Conservation (phyloP, 1,140 invertebrate genomes). For the Drosophila nasuta region DNA sequence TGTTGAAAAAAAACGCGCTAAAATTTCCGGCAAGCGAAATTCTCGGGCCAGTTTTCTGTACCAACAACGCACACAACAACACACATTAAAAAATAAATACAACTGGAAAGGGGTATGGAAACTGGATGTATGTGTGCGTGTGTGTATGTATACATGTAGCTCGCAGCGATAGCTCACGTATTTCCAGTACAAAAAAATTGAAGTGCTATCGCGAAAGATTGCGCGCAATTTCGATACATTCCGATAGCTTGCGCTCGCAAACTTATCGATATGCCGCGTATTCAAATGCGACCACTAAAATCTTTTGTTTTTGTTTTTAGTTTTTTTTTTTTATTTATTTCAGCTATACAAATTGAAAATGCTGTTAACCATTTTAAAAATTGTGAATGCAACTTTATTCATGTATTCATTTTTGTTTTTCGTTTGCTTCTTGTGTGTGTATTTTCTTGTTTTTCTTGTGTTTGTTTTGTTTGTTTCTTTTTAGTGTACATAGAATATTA, state of each 20-base stretch:
- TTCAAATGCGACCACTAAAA: conserved; percentile 3
- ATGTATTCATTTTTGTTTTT: conserved; percentile 72
- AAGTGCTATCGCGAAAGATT: conserved; percentile 31
- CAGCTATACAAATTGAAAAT: neutral
- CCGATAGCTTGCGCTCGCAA: conserved; percentile 2
- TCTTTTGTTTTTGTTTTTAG: neutral
- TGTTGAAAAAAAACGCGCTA: conserved; percentile 50
- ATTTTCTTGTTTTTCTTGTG: conserved; percentile 48
- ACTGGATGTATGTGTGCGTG: conserved; percentile 38
- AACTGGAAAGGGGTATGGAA: conserved; percentile 45
- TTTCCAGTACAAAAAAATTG: neutral
- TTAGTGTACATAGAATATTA: conserved; percentile 73
- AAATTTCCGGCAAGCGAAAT: conserved; percentile 48
- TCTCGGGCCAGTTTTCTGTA: conserved; percentile 48
- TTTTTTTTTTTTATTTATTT: no score
- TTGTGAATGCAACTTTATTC: conserved; percentile 84
- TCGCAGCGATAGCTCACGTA: conserved; percentile 20
- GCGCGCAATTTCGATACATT: conserved; percentile 49
- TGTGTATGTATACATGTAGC: conserved; percentile 33
- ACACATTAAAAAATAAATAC: conserved; percentile 60
- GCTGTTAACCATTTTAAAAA: conserved; percentile 55
- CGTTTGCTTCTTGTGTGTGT: conserved; percentile 46
- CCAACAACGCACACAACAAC: conserved; percentile 59
- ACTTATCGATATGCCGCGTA: neutral
- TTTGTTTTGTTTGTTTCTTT: conserved; percentile 55